phyloP scores from a whole-genome alignment of 2,888 invertebrate genomes.

The Brenthis hecate region DNA sequence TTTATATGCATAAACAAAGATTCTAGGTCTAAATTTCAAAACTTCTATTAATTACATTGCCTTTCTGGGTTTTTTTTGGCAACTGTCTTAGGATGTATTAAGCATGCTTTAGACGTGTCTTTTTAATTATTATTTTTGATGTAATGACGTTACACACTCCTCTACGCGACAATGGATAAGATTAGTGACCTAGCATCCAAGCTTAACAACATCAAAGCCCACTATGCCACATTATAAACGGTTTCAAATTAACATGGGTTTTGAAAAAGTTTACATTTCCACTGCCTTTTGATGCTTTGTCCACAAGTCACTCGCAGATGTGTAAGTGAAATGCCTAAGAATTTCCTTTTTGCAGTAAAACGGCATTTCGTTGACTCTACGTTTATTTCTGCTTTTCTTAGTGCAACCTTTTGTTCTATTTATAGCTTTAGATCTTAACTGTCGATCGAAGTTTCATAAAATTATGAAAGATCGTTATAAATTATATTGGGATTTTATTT shows the following conservation, averaged over 20 bases:
- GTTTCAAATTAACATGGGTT: constrained; percentile 13
- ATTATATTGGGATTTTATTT: no score
- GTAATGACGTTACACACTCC: no score
- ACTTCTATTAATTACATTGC: no score
- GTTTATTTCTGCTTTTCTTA: constrained; percentile 5
- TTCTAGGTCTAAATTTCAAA: no score
- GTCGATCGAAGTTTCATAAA: neutral
- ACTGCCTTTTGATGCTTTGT: constrained; percentile 16
- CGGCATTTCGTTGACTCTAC: neutral
- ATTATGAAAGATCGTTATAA: neutral
- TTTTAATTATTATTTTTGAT: no score
- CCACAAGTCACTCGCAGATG: constrained; percentile 2
- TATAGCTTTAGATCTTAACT: neutral
- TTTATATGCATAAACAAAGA: no score
- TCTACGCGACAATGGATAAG: no score
- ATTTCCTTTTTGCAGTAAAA: constrained; percentile 12
- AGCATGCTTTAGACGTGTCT: no score
- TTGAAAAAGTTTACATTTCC: constrained; percentile 3
- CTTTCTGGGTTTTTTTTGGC: no score
- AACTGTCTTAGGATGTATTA: no score
- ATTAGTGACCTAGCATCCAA: neutral
- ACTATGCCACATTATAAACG: neutral
- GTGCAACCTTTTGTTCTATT: constrained; percentile 5
- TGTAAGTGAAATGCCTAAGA: constrained; percentile 5
- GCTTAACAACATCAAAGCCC: constrained; percentile 1